These are phyloP conservation scores for Drosophila bipectinata DNA, from an alignment of 1,140 invertebrate genomes.

Conservation along the genomic window DNA sequence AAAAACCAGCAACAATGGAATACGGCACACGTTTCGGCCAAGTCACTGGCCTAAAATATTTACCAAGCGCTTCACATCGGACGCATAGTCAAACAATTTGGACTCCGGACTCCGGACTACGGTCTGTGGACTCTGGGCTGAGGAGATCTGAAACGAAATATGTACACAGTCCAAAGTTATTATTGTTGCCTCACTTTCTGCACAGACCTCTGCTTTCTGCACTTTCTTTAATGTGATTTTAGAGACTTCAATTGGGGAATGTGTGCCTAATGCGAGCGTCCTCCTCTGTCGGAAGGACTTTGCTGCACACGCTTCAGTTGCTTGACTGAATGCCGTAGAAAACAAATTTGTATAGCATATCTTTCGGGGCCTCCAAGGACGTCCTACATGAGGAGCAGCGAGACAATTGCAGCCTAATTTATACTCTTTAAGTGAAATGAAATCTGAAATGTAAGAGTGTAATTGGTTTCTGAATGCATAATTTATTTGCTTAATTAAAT, in stretches of 20 bases:
- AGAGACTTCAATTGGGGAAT: constrained; percentile 37
- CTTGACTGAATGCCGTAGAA: constrained; percentile 50
- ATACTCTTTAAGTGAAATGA: not conserved
- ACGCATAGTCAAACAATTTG: constrained; percentile 75
- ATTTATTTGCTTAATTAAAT: not conserved
- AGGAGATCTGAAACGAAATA: constrained; percentile 30
- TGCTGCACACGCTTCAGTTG: constrained; percentile 57
- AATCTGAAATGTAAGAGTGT: not conserved
- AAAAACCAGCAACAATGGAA: constrained; percentile 17
- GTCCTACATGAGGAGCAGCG: constrained; percentile 4
- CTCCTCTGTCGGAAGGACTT: constrained; percentile 43
- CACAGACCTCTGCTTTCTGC: not conserved
- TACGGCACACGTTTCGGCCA: constrained; percentile 41
- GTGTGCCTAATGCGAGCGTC: constrained; percentile 47
- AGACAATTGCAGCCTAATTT: constrained; percentile 4
- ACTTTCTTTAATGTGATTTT: constrained; percentile 37
- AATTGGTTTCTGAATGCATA: not conserved
- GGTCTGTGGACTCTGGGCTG: constrained; percentile 4
- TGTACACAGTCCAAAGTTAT: constrained; percentile 42
- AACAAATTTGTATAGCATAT: constrained; percentile 62
- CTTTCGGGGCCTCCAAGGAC: constrained; percentile 30
- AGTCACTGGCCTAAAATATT: constrained; percentile 68
- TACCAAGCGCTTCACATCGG: constrained; percentile 74
- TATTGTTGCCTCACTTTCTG: constrained; percentile 19
- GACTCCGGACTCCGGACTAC: constrained; percentile 15